Conservation (phyloP, 2,797 vertebrate species). For the Pyrocephalus nanus region DNA sequence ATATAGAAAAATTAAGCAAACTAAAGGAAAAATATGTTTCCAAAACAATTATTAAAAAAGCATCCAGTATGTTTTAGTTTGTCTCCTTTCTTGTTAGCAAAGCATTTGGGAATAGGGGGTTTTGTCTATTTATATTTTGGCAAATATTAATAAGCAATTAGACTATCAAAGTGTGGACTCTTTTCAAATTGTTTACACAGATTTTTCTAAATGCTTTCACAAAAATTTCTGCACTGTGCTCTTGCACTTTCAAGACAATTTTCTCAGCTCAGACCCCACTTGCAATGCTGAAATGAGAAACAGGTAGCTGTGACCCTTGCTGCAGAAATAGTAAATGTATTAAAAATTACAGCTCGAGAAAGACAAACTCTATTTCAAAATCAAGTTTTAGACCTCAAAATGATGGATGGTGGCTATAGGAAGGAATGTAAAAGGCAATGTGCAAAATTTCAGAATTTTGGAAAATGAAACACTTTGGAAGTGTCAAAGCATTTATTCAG, state of each 20-base stretch:
- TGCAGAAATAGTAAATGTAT: background rate
- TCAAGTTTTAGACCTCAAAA: background rate
- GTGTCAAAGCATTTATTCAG: background rate
- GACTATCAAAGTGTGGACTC: background rate
- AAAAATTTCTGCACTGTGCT: background rate
- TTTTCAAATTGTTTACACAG: background rate
- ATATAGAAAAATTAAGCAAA: background rate
- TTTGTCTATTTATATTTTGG: background rate
- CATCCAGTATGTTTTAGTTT: background rate
- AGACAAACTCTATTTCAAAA: background rate
- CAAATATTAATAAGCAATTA: background rate
- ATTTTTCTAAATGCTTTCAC: background rate
- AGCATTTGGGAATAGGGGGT: background rate
- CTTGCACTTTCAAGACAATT: background rate
- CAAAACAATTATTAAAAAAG: background rate
- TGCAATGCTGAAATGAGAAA: background rate
- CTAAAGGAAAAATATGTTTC: background rate
- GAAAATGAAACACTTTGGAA: background rate
- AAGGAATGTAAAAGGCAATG: background rate
- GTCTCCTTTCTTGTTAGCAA: background rate
- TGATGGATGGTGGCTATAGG: background rate
- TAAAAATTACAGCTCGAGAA: background rate
- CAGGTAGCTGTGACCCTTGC: background rate
- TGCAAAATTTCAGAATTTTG: background rate
- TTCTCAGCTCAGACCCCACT: background rate